Evolutionary conservation across 2,113 vertebrate genomes (phyloP).

Genomic region (Myanophis thanlyinensis): DNA sequence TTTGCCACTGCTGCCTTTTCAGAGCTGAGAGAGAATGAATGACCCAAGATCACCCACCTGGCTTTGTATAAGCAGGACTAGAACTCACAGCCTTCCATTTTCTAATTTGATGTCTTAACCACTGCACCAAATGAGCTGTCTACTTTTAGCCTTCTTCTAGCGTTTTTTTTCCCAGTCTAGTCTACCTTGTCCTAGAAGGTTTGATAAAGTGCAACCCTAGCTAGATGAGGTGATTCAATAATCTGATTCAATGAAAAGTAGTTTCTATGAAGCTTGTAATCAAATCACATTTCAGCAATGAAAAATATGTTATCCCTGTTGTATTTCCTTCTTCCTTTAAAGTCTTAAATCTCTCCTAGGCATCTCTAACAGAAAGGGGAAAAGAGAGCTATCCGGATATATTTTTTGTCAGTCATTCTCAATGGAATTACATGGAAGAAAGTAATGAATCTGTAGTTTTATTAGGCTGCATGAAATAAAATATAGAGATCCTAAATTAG

Average conservation of each 20-base stretch:
- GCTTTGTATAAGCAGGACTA: background rate
- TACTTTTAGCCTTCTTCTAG: background rate
- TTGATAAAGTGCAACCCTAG: background rate
- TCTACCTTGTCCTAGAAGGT: background rate
- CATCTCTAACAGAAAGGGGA: background rate
- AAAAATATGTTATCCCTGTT: background rate
- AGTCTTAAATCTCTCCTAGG: background rate
- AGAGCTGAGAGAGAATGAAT: background rate
- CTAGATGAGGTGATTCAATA: background rate
- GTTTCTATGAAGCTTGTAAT: background rate
- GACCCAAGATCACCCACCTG: background rate
- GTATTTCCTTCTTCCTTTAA: background rate
- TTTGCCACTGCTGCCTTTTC: background rate
- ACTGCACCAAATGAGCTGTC: background rate
- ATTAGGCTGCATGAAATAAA: background rate
- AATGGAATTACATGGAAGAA: background rate
- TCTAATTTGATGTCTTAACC: background rate
- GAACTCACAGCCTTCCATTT: background rate
- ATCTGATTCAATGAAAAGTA: background rate
- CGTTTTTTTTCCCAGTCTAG: background rate
- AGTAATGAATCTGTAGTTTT: background rate
- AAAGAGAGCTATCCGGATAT: background rate
- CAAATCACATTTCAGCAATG: background rate
- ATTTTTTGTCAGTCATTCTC: background rate
- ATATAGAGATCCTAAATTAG: background rate